Percentiles rank a stretch among this genome's conserved stretches.
These are phyloP conservation scores for Acleris cristana DNA, from an alignment of 2,888 invertebrate genomes.

Conservation along the genomic window DNA sequence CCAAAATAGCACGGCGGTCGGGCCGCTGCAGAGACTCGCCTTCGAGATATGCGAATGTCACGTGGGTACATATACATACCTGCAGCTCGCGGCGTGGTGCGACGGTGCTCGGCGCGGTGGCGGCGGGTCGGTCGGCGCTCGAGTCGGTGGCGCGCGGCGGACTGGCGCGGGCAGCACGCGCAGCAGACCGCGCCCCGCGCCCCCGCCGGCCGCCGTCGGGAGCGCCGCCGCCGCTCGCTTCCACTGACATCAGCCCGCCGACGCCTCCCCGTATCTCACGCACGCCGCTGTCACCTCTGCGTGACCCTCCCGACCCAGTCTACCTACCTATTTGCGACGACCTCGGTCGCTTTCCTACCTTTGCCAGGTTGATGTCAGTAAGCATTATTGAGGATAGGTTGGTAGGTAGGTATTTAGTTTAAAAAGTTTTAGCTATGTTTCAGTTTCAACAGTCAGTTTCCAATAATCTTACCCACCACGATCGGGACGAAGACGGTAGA, in stretches of 20 bases:
- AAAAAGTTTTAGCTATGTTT: no score
- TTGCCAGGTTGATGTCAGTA: not conserved
- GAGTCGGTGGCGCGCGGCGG: constrained; percentile 80
- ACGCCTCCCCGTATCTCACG: constrained; percentile 68
- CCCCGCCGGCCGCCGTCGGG: constrained; percentile 64
- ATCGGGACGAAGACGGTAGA: no score
- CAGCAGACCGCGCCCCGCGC: constrained; percentile 72
- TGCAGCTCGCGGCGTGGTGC: constrained; percentile 64
- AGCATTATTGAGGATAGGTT: not conserved
- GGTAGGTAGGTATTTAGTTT: not conserved
- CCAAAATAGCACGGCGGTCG: constrained; percentile 47
- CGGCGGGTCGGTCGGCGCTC: constrained; percentile 63
- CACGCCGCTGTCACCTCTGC: constrained; percentile 69
- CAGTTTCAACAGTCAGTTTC: no score
- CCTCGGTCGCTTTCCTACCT: constrained; percentile 40
- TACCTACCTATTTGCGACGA: constrained; percentile 51
- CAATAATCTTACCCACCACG: no score
- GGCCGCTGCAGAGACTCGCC: constrained; percentile 40
- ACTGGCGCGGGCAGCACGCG: constrained; percentile 72
- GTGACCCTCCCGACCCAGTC: constrained; percentile 60
- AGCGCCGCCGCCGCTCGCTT: constrained; percentile 58
- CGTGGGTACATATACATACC: constrained; percentile 58
- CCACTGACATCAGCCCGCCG: constrained; percentile 69
- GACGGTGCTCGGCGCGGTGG: constrained; percentile 58
- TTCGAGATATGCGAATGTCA: constrained; percentile 51